Conservation (phyloP, 2,797 vertebrate genomes). For the Poeciliopsis infans region DNA sequence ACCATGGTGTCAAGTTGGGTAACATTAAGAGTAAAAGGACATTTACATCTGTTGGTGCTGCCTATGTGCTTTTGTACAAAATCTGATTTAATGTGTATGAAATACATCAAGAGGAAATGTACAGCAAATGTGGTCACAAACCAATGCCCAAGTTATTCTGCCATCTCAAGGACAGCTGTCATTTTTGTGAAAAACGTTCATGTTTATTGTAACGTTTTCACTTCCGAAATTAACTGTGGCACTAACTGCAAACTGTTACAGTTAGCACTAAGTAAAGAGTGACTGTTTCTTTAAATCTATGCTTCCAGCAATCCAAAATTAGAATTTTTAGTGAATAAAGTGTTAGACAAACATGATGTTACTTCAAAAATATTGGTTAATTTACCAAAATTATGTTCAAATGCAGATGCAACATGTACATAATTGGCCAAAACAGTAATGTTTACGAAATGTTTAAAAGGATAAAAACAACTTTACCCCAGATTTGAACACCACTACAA, state of each 20-base stretch:
- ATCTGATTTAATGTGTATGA: constrained; percentile 8
- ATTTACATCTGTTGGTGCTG: constrained; percentile 5
- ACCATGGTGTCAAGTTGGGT: constrained; percentile 13
- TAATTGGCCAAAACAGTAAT: background rate
- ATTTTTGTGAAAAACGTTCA: background rate
- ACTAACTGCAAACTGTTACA: background rate
- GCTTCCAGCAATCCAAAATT: background rate
- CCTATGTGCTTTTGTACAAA: constrained; percentile 8
- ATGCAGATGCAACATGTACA: background rate
- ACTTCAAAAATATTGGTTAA: background rate
- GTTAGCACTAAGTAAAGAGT: background rate
- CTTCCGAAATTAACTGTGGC: background rate
- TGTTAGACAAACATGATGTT: background rate
- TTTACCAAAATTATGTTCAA: background rate
- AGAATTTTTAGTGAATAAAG: background rate
- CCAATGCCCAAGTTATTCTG: background rate
- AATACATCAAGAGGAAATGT: constrained; percentile 8
- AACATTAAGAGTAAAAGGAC: constrained; percentile 17
- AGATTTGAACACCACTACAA: background rate
- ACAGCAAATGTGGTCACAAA: background rate
- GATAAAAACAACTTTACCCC: background rate
- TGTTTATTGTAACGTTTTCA: background rate
- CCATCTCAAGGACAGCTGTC: background rate
- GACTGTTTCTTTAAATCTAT: background rate
- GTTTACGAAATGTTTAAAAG: background rate